Conservation (phyloP, 2,797 vertebrate genomes). For the Otolemur crassicaudatus region DNA sequence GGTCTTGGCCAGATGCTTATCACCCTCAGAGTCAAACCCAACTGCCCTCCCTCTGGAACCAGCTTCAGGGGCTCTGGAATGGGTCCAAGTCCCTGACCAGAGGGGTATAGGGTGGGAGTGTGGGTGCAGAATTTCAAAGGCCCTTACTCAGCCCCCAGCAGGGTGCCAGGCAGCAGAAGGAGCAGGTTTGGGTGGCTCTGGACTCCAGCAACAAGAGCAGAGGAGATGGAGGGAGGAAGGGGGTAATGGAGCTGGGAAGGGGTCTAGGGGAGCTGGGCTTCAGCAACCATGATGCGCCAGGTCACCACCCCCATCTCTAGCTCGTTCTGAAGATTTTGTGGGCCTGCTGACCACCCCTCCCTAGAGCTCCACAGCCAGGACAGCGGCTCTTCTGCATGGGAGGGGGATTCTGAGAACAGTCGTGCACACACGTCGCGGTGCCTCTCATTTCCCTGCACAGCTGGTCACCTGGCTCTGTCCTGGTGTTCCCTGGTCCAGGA, state of each 20-base stretch:
- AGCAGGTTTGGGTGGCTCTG: not conserved
- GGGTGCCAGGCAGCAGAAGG: not conserved
- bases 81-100: not conserved
- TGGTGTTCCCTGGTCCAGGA: not conserved
- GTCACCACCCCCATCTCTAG: rapidly evolving
- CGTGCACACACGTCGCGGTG: rapidly evolving
- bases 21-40: not conserved
- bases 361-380: rapidly evolving
- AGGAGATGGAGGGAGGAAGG: rapidly evolving
- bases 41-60: not conserved
- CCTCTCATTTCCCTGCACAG: not conserved
- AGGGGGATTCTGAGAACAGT: rapidly evolving
- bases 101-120: rapidly evolving
- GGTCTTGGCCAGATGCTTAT: rapidly evolving
- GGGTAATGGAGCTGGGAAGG: not conserved
- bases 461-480: not conserved
- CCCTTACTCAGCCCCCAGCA: not conserved
- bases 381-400: rapidly evolving
- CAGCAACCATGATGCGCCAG: not conserved
- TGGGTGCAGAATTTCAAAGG: not conserved
- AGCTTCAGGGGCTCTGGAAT: rapidly evolving
- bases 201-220: not conserved
- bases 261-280: rapidly evolving
- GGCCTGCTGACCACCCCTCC: rapidly evolving
- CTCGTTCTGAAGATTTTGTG: not conserved